Percentiles rank a stretch among this genome's conserved stretches.
Conservation (phyloP, 2,797 vertebrate species). For the Microcaecilia unicolor region DNA sequence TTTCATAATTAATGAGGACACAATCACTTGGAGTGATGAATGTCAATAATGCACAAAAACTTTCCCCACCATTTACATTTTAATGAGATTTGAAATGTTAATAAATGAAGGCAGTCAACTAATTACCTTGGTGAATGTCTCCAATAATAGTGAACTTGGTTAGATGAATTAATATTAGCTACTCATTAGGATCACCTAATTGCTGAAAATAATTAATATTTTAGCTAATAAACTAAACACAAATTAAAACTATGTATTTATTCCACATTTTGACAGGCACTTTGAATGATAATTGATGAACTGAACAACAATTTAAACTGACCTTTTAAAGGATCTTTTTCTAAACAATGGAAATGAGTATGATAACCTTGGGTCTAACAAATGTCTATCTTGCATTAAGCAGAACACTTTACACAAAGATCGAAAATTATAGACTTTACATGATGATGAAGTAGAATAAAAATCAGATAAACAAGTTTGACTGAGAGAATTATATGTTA, state of each 20-base stretch:
- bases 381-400: not conserved
- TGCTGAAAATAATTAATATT: conserved; percentile 39
- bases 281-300: conserved; percentile 22
- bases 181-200: conserved; percentile 26
- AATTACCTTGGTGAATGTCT: conserved; percentile 29
- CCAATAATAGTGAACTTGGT: conserved; percentile 36
- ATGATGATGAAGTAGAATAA: too few species aligned
- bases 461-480: too few species aligned
- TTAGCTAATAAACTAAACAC: conserved; percentile 24
- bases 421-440: too few species aligned
- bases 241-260: conserved; percentile 20
- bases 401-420: too few species aligned
- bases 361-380: not conserved
- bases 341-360: not conserved
- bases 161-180: conserved; percentile 33
- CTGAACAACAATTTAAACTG: not conserved
- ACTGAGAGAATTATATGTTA: too few species aligned
- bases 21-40: conserved; percentile 26
- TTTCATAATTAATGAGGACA: conserved; percentile 32
- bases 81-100: conserved; percentile 49
- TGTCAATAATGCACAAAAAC: conserved; percentile 25
- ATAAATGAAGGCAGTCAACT: conserved; percentile 33
- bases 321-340: not conserved
- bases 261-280: conserved; percentile 16
- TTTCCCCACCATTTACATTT: conserved; percentile 35